Base-by-base conservation (phyloP, 2,888 invertebrate genomes). In the Lapara coniferarum region DNA sequence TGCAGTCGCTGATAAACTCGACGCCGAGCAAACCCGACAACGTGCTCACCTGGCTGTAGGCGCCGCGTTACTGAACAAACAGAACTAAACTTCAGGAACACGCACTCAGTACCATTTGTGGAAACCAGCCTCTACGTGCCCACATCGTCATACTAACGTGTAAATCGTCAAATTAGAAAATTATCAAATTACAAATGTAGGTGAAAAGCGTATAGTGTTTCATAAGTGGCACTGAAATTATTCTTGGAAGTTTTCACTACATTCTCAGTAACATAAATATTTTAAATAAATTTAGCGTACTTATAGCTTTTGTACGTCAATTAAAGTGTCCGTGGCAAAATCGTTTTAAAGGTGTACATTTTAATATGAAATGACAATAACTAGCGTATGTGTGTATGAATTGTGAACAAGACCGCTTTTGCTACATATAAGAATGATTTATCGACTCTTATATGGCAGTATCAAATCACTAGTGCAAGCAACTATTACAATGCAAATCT, bases 1-100 rank as follows among this genome's bases (percentile, higher is more conserved):
- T 98, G 86, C 97, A 98, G 92, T 97, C 97, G 79, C 95, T 98
- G 85, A 97, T 98, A 86, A 97, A 97, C 94, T 96, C 98, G 78
- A 96, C 97, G 84, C 96, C 96, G 84, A 97, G 96, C 90, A 98
- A 97, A 95, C 96, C 97, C 86, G 97, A 97, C 89, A 97, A 97
- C 90, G 96, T 96, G 85, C 95, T 97, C 83, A 97, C 97, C 86
- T 98, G 97, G 97, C 96, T 97, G 94, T 97, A 95, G 86, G 78
- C 72, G 66, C 58, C 46, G 66, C 25, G 52, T 49, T 68, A 69
- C 66, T 59, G n/a, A n/a, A 51, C 19, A 51, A 51, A 51, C 16
- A 52, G 37, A 37, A 37, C 37, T 67, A 69, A 63, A 66, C 67
- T 63, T 55, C 56, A 16, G 37, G 53, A 68, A 66, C 69, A 69